Evolutionary conservation across 2,113 vertebrate species (phyloP).

Genomic region (Nerophis lumbriciformis): DNA sequence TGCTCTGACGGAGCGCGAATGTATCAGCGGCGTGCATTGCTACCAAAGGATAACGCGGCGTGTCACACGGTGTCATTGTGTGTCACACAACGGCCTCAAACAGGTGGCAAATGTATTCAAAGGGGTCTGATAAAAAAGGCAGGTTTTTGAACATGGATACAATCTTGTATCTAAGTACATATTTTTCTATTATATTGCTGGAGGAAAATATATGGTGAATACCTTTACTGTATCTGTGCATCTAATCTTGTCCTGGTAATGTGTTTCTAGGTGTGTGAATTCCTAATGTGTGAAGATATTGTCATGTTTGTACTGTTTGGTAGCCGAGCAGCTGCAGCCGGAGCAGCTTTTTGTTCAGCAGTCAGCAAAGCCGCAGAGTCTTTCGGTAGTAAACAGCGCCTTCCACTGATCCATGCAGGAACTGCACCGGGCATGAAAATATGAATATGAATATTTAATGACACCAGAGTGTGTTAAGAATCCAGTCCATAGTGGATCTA

Average conservation of each 20-base stretch:
- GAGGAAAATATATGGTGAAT: background rate
- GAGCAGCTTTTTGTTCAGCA: constrained; percentile 18
- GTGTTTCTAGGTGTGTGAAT: constrained; percentile 9
- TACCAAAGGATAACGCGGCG: constrained; percentile 60
- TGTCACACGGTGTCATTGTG: constrained; percentile 53
- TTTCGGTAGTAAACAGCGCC: constrained; percentile 69
- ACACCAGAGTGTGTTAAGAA: background rate
- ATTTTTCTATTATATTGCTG: background rate
- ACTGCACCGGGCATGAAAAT: constrained; percentile 41
- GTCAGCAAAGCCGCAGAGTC: constrained; percentile 10
- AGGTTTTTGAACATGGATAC: constrained; percentile 1
- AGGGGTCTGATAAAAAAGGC: constrained; percentile 24
- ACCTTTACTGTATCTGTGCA: background rate
- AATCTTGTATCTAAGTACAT: constrained; percentile 4
- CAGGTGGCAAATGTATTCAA: constrained; percentile 68
- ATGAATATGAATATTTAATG: background rate
- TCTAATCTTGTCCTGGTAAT: constrained; percentile 7
- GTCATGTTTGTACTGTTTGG: constrained; percentile 10
- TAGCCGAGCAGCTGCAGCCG: constrained; percentile 13
- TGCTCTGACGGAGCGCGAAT: constrained; percentile 68
- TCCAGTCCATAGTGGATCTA: too few species aligned
- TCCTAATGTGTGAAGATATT: background rate
- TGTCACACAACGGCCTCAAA: constrained; percentile 62
- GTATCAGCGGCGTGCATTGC: constrained; percentile 57
- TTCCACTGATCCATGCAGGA: constrained; percentile 59